Evolutionary conservation across 1,140 invertebrate species (phyloP).

Genomic region (Tetragonula clypearis): DNA sequence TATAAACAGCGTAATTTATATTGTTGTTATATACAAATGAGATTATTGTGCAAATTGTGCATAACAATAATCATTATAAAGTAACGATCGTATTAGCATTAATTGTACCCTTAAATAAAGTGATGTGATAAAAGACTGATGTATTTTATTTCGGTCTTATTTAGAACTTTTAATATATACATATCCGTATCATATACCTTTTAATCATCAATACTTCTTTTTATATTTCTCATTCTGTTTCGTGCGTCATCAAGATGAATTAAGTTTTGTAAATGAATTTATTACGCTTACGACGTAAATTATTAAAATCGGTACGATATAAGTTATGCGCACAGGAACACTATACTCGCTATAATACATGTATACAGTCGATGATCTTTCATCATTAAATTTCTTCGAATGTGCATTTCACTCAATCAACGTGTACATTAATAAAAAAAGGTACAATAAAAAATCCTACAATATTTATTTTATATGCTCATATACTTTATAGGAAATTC

Average conservation of each 20-base stretch:
- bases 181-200: neutral
- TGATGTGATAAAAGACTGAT: neutral
- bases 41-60: constrained; percentile 15
- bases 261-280: constrained; percentile 12
- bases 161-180: neutral
- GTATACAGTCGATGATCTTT: neutral
- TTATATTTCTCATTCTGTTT: neutral
- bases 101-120: constrained; percentile 2
- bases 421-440: constrained; percentile 33
- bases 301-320: constrained; percentile 10
- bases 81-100: neutral
- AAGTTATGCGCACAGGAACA: constrained; percentile 6
- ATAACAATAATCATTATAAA: constrained; percentile 9
- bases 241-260: neutral
- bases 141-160: neutral
- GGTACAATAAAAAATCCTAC: constrained; percentile 28
- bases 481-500: constrained; percentile 38
- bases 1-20: constrained; percentile 25
- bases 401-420: constrained; percentile 28
- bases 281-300: neutral
- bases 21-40: constrained; percentile 31
- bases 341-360: constrained; percentile 12
- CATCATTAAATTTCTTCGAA: neutral
- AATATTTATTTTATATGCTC: neutral
- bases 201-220: neutral